These are phyloP conservation scores for Ophonus ardosiacus DNA, from an alignment of 2,888 invertebrate genomes.

Conservation along the genomic window DNA sequence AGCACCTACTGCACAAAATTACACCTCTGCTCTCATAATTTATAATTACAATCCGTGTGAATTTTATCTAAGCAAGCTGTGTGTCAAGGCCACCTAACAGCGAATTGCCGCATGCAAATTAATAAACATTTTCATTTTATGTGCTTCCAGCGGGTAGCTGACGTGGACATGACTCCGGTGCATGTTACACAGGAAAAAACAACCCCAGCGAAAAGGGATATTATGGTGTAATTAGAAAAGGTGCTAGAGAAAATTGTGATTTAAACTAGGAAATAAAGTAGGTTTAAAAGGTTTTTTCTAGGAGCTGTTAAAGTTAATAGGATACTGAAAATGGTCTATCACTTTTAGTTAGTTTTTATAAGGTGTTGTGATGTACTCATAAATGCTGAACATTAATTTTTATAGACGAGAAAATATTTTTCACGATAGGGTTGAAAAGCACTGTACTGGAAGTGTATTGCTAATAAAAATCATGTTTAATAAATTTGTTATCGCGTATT, in stretches of 20 bases:
- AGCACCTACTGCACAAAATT: background rate
- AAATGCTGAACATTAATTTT: background rate
- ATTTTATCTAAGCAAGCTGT: background rate
- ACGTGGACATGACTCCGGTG: background rate
- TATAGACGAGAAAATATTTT: background rate
- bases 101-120: background rate
- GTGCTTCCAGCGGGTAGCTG: background rate
- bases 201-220: background rate
- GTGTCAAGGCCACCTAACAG: background rate
- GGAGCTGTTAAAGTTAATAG: background rate
- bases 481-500: no score
- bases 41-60: constrained; percentile 11
- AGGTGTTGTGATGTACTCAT: background rate
- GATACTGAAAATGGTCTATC: background rate
- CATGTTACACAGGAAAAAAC: background rate
- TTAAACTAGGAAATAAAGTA: background rate
- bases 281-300: background rate
- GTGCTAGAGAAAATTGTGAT: background rate
- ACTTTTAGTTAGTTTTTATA: background rate
- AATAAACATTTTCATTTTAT: background rate
- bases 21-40: background rate
- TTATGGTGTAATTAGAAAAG: background rate
- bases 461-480: no score
- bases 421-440: background rate
- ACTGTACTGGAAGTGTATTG: no score